A percentile compares a stretch with the other conserved stretches of the same genome.
Conservation (phyloP, 2,888 invertebrate genomes). For the Tuta absoluta region DNA sequence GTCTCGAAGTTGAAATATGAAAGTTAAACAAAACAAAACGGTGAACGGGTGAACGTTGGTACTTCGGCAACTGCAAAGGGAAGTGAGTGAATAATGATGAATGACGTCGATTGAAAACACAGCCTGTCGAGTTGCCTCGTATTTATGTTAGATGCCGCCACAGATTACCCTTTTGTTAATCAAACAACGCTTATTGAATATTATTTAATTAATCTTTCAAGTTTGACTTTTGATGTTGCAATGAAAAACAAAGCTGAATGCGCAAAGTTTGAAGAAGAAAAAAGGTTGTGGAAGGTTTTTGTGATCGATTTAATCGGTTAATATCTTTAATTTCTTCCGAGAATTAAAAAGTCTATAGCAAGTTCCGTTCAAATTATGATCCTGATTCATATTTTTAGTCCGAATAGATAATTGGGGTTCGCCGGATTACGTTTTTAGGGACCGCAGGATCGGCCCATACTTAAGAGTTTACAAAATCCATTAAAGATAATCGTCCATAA, state of each 20-base stretch:
- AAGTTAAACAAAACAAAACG: slow-evolving; percentile 77
- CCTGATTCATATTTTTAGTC: slow-evolving; percentile 53
- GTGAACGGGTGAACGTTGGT: slow-evolving; percentile 50
- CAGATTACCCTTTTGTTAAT: slow-evolving; percentile 79
- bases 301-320: neutral
- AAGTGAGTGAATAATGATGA: slow-evolving; percentile 79
- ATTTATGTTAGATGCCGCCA: slow-evolving; percentile 79
- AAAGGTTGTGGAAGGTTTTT: slow-evolving; percentile 11
- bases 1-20: slow-evolving; percentile 67
- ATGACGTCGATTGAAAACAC: slow-evolving; percentile 78
- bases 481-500: slow-evolving; percentile 75
- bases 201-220: slow-evolving; percentile 77
- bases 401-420: slow-evolving; percentile 60
- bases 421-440: slow-evolving; percentile 56
- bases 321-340: neutral
- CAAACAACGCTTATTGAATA: slow-evolving; percentile 78
- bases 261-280: slow-evolving; percentile 13
- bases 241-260: slow-evolving; percentile 26
- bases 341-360: slow-evolving; percentile 39
- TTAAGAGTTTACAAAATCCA: slow-evolving; percentile 71
- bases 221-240: slow-evolving; percentile 66
- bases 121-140: slow-evolving; percentile 67
- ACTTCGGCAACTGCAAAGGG: slow-evolving; percentile 76
- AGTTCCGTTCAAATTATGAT: slow-evolving; percentile 49
- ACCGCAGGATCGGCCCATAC: slow-evolving; percentile 60